Percentiles rank a stretch among this genome's conserved stretches.
phyloP scores from a whole-genome alignment of 1,140 invertebrate genomes.

The Philopotamus ludificatus region DNA sequence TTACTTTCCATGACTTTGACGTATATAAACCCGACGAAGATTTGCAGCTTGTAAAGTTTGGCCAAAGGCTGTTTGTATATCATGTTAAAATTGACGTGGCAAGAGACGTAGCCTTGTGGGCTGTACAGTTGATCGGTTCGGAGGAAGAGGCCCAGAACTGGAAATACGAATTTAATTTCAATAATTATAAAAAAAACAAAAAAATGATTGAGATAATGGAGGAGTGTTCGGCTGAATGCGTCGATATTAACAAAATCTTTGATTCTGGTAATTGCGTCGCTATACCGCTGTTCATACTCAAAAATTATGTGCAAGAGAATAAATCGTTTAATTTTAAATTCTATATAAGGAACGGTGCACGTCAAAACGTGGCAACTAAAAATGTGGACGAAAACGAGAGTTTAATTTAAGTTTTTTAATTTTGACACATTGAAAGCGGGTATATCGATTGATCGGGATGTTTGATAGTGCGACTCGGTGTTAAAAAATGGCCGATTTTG shows the following conservation, averaged over 20 bases:
- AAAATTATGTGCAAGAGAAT: conserved; percentile 14
- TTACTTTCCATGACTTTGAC: conserved; percentile 25
- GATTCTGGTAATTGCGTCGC: conserved; percentile 18
- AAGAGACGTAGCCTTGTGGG: conserved; percentile 1
- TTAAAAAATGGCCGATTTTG: too few relatives aligned
- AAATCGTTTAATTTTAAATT: conserved; percentile 20
- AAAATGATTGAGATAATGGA: not conserved
- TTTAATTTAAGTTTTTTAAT: too few relatives aligned
- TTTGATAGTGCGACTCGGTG: too few relatives aligned
- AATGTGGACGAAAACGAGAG: too few relatives aligned
- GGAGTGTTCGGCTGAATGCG: not conserved
- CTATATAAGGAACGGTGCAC: conserved; percentile 2
- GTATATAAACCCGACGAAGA: conserved; percentile 16
- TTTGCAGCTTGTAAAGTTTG: conserved; percentile 16
- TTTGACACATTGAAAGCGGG: too few relatives aligned
- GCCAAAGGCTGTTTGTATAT: conserved; percentile 9
- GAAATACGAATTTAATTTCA: conserved; percentile 9
- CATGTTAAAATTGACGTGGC: conserved; percentile 12
- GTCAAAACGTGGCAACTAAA: too few relatives aligned
- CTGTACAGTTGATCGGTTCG: not conserved
- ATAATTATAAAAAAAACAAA: conserved; percentile 4
- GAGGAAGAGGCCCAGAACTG: not conserved
- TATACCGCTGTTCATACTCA: conserved; percentile 1
- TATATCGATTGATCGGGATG: too few relatives aligned
- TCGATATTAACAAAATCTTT: not conserved